Evolutionary conservation across 2,888 invertebrate genomes (phyloP), one percentile per base, ranked within the genome.

Genomic region (Pristionchus fissidentatus): DNA sequence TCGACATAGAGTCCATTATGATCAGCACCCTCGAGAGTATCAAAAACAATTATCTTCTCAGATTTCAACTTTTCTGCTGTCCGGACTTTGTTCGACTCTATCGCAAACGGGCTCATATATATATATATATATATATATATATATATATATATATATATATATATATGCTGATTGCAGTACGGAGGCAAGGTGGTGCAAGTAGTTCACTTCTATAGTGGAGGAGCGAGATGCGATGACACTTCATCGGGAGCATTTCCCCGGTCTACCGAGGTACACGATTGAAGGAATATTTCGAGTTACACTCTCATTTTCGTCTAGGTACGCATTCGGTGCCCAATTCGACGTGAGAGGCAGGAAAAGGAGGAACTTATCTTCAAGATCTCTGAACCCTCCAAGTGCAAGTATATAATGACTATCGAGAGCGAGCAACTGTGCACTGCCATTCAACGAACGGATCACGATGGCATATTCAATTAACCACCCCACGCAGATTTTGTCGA

Each of bases 341-440:
- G n/a, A 29, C 15, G 38, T 38, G 19, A 4, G 43, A 43, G 19
- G 75, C 66, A 66, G 0, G 38, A 38, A 38, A 22, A 19, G n/a
- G 66, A 60, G 2, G 29, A 60, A 43, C 26, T 57, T 15, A 22
- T 38, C 19, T 62, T 81, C 29, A n/a, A 41, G 7, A 60, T 87
- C 10, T 38, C 52, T 26, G 98, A 98, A 92, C 97, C 97, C 0
- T 95, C 95, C 91, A 95, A 96, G 0, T 98, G 98, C 92, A 96
- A 97, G 93, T 98, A 98, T 92, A 95, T 97, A 84, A 93, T 98
- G 79, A 96, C 96, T 84, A 96, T 98, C 0, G 97, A 98, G 92
- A 97, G 97, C 10, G 38, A 79, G 1, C 38, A 84, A 3, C 82
- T 89, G 73, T 89, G 89, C 32, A 83, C 84, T 49, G 57, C 83